phyloP scores from a whole-genome alignment of 2,113 vertebrate genomes.

The Ginglymostoma cirratum region DNA sequence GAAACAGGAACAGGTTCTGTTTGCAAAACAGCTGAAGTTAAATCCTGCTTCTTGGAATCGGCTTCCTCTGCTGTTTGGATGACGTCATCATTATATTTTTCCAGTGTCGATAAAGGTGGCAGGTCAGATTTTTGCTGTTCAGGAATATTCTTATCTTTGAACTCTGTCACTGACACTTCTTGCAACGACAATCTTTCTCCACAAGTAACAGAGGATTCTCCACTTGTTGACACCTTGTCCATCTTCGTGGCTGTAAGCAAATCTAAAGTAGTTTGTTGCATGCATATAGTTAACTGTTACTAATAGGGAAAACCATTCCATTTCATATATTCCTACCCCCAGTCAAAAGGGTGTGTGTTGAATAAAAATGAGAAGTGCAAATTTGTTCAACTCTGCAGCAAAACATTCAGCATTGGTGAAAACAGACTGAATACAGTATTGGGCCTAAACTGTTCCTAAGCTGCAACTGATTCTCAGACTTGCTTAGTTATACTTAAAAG shows the following conservation, averaged over 20 bases:
- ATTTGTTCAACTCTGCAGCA: not conserved
- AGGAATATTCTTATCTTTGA: slow-evolving; percentile 12
- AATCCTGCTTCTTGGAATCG: not conserved
- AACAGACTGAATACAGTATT: not conserved
- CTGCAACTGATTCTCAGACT: not conserved
- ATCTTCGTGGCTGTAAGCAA: slow-evolving; percentile 97
- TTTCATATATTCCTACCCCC: not conserved
- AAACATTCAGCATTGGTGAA: not conserved
- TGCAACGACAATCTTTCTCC: slow-evolving; percentile 14
- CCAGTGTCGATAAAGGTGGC: not conserved
- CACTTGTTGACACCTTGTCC: slow-evolving; percentile 55
- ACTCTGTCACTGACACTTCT: not conserved
- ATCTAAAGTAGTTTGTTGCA: slow-evolving; percentile 84
- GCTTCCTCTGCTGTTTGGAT: not conserved
- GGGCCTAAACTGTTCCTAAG: not conserved
- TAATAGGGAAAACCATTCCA: slow-evolving; percentile 52
- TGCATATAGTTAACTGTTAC: slow-evolving; percentile 51
- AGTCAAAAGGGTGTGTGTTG: too few species aligned
- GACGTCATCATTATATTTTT: not conserved
- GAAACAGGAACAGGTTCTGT: not conserved
- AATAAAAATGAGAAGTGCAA: not conserved
- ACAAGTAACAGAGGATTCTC: slow-evolving; percentile 27
- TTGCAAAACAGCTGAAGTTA: not conserved
- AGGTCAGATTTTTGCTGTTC: slow-evolving; percentile 21
- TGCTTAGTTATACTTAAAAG: not conserved